A percentile compares a stretch with the other conserved stretches of the same genome.
These are phyloP conservation scores for Triops cancriformis DNA, from an alignment of 1,140 invertebrate species.

Conservation along the genomic window DNA sequence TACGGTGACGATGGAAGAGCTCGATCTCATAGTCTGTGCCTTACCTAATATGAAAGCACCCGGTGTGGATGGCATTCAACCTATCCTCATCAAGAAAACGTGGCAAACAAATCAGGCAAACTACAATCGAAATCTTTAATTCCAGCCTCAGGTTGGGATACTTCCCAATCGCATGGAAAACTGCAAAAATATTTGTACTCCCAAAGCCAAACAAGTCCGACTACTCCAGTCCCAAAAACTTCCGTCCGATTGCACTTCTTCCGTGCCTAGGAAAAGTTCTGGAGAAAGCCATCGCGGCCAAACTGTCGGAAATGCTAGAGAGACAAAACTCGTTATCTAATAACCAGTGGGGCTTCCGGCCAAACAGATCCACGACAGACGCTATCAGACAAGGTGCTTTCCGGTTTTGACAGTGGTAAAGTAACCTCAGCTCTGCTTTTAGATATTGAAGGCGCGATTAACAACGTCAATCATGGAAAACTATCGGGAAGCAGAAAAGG, in stretches of 20 bases:
- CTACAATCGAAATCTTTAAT: neutral
- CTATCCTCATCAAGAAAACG: neutral
- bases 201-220: neutral
- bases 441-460: constrained; percentile 14
- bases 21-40: no score
- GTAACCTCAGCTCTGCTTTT: neutral
- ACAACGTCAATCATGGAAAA: constrained; percentile 7
- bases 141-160: neutral
- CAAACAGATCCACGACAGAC: neutral
- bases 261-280: neutral
- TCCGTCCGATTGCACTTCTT: neutral
- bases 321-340: neutral
- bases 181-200: neutral
- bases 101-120: neutral
- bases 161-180: constrained; percentile 17
- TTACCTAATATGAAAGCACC: no score
- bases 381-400: neutral
- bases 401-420: constrained; percentile 19
- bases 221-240: neutral
- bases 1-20: no score
- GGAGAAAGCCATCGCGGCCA: neutral
- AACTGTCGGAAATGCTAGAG: neutral
- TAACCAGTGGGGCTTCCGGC: neutral
- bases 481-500: constrained; percentile 11
- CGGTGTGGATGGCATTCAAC: no score